Evolutionary conservation across 2,113 vertebrate species (phyloP), one percentile per base, ranked within the genome.

Genomic region (Phycodurus eques): DNA sequence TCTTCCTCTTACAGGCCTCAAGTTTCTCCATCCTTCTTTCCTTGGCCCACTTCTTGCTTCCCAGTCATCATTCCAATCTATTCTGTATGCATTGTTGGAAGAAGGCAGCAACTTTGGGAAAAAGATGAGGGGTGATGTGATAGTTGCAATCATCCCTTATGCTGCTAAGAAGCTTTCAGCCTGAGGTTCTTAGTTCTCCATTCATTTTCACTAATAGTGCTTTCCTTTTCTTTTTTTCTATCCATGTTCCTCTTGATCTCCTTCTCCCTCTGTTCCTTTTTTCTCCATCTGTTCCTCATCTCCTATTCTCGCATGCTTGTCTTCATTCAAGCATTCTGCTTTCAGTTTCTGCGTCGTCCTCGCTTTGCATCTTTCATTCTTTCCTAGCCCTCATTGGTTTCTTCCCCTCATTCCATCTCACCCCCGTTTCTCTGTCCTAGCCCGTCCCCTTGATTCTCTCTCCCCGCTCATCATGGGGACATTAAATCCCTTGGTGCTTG

Each of bases 401-500:
- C 79, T 80, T 78, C 71, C 81, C 65, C 42, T 80, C 72, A 75
- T 84, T 81, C 74, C 70, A 76, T 86, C 80, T 83, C 78, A 73
- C 64, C 66, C 72, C 71, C 75, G 82, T 83, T 83, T 85, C 76
- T 87, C 79, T 80, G 70, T 20, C 73, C 71, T 2, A 67, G 75
- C 71, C 80, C 67, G 65, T 81, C 71, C 80, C 76, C 70, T 79
- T 83, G 85, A 84, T 83, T 86, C 83, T 82, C 85, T 70, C 80
- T 73, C 72, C 66, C 63, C 22, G n/a, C 75, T 86, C 87, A 80
- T 88, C 83, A 81, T 73, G 70, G 83, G 87, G 82, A 87, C 85
- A 79, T 82, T 80, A 85, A 88, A 84, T 90, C 88, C 84, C 85
- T 71, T 57, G 84, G 84, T 83, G 85, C 80, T 81, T 85, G 75